phyloP scores from a whole-genome alignment of 2,797 vertebrate genomes.

The Sternarchorhynchus goeldii region DNA sequence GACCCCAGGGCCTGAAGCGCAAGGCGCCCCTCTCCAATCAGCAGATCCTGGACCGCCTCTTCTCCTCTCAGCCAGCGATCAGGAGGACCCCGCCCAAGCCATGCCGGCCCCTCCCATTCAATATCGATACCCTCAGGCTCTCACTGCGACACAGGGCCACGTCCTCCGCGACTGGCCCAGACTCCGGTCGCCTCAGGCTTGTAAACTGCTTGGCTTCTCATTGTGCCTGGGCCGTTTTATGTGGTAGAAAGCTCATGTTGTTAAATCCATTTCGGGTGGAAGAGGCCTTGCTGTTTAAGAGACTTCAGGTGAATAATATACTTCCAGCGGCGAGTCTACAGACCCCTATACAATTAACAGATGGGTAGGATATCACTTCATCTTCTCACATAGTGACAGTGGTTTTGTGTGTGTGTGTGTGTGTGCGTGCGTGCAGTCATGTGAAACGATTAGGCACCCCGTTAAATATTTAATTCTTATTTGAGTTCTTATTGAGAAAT shows the following conservation, averaged over 20 bases:
- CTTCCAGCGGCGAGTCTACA: slow-evolving; percentile 84
- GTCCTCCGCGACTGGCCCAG: slow-evolving; percentile 60
- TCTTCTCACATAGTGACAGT: slow-evolving; percentile 45
- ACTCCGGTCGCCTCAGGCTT: slow-evolving; percentile 73
- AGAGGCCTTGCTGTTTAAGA: slow-evolving; percentile 89
- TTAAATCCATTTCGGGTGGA: slow-evolving; percentile 92
- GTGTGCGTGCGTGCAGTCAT: too few relatives aligned
- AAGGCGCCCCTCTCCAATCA: slow-evolving; percentile 82
- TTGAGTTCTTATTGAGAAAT: too few relatives aligned
- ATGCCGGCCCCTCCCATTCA: slow-evolving; percentile 78
- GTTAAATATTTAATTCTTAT: too few relatives aligned
- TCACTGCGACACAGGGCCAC: slow-evolving; percentile 72
- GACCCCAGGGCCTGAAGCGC: slow-evolving; percentile 75
- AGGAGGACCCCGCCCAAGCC: slow-evolving; percentile 66
- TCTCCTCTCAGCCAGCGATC: slow-evolving; percentile 77
- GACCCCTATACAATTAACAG: slow-evolving; percentile 83
- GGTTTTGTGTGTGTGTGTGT: background rate
- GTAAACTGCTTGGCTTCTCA: slow-evolving; percentile 85
- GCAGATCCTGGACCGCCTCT: slow-evolving; percentile 86
- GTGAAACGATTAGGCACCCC: too few relatives aligned
- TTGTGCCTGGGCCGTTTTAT: slow-evolving; percentile 86
- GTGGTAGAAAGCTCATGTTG: slow-evolving; percentile 81
- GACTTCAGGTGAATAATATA: slow-evolving; percentile 88
- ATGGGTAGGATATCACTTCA: slow-evolving; percentile 82
- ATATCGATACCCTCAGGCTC: slow-evolving; percentile 77